Evolutionary conservation across 1,140 invertebrate species (phyloP).

Genomic region (Copidosoma floridanum): DNA sequence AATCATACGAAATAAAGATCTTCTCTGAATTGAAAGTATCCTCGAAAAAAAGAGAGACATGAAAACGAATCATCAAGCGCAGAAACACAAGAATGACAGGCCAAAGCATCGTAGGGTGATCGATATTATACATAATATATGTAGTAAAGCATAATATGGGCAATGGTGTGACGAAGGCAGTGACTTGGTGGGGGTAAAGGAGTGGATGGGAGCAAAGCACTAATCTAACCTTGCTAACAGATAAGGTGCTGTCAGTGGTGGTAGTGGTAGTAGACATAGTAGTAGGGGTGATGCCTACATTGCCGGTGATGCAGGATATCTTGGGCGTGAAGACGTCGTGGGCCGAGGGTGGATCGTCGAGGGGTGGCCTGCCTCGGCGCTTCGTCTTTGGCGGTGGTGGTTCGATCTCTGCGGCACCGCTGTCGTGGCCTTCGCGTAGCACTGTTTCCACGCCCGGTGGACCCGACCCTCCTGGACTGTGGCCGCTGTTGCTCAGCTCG

Average conservation of each 20-base stretch:
- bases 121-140: too few relatives aligned
- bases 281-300: conserved; percentile 38
- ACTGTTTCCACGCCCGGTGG: conserved; percentile 52
- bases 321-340: conserved; percentile 58
- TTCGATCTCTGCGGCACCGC: conserved; percentile 39
- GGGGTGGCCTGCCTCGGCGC: conserved; percentile 63
- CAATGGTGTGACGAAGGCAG: too few relatives aligned
- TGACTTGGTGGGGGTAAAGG: too few relatives aligned
- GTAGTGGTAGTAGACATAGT: too few relatives aligned
- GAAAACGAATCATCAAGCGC: too few relatives aligned
- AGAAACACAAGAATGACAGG: too few relatives aligned
- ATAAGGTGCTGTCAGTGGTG: conserved; percentile 43
- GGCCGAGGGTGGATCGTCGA: conserved; percentile 63
- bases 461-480: conserved; percentile 5
- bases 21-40: too few relatives aligned
- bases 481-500: conserved; percentile 45
- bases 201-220: conserved; percentile 20
- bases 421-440: conserved; percentile 46
- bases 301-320: conserved; percentile 57
- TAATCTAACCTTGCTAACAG: conserved; percentile 44
- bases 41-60: too few relatives aligned
- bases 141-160: too few relatives aligned
- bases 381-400: conserved; percentile 44
- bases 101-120: too few relatives aligned
- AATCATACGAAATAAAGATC: too few relatives aligned